Percentiles rank a stretch among this genome's conserved stretches.
Evolutionary conservation across 2,888 invertebrate genomes (phyloP).

Genomic region (Drosophila neotestacea): DNA sequence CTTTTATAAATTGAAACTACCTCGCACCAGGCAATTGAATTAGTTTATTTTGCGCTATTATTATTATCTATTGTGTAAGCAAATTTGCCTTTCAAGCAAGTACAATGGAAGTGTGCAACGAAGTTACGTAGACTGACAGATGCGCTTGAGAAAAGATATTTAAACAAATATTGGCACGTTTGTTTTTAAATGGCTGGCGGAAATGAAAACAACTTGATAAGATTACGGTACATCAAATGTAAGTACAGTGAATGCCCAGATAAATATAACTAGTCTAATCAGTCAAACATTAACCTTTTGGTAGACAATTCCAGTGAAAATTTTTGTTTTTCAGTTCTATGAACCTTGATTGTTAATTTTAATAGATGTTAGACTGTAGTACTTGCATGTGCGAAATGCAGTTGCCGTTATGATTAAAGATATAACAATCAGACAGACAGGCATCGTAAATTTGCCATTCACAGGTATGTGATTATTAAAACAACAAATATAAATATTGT

Average conservation of each 20-base stretch:
- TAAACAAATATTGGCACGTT: slow-evolving; percentile 45
- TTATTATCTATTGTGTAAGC: slow-evolving; percentile 36
- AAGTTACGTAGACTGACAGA: slow-evolving; percentile 34
- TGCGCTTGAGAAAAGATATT: slow-evolving; percentile 35
- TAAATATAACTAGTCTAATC: slow-evolving; percentile 2
- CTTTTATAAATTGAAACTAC: slow-evolving; percentile 19
- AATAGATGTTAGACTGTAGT: neutral
- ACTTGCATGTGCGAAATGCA: slow-evolving; percentile 20
- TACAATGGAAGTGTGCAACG: slow-evolving; percentile 15
- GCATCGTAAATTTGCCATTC: slow-evolving; percentile 8
- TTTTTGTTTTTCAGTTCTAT: neutral
- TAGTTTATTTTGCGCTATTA: neutral
- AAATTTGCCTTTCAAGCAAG: slow-evolving; percentile 28
- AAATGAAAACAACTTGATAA: slow-evolving; percentile 51
- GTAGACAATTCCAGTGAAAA: neutral
- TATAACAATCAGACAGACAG: slow-evolving; percentile 14
- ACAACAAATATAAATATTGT: slow-evolving; percentile 34
- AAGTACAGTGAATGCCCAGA: slow-evolving; percentile 15
- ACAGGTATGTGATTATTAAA: slow-evolving; percentile 35
- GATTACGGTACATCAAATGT: slow-evolving; percentile 32
- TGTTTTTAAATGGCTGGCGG: slow-evolving; percentile 37
- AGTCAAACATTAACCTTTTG: neutral
- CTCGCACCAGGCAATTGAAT: neutral
- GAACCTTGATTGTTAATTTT: neutral
- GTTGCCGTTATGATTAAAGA: slow-evolving; percentile 23